phyloP scores from a whole-genome alignment of 2,797 vertebrate genomes.

The Tachyglossus aculeatus region DNA sequence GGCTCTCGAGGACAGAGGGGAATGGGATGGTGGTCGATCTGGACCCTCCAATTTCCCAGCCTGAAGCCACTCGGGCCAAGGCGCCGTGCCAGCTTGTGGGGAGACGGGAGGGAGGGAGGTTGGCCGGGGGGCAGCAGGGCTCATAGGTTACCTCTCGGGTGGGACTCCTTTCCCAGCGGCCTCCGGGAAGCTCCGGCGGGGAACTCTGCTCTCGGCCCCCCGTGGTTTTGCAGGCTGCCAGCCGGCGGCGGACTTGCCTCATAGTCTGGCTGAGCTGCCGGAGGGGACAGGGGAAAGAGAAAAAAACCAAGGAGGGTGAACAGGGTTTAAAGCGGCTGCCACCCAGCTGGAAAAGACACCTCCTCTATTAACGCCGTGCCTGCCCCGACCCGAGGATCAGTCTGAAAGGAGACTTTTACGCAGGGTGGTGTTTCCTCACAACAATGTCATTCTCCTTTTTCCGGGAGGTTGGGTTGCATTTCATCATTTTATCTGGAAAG shows the following conservation, averaged over 20 bases:
- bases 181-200: slow-evolving; percentile 70
- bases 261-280: slow-evolving; percentile 77
- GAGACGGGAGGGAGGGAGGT: no score
- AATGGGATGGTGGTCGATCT: no score
- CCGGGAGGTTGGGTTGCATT: background rate
- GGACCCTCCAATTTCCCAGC: no score
- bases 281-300: slow-evolving; percentile 19
- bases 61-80: no score
- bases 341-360: slow-evolving; percentile 41
- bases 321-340: slow-evolving; percentile 30
- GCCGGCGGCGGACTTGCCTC: slow-evolving; percentile 80
- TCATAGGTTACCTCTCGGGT: slow-evolving; percentile 79
- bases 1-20: no score
- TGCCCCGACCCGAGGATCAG: slow-evolving; percentile 13
- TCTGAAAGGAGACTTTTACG: background rate
- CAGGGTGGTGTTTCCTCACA: background rate
- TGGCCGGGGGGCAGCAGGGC: no score
- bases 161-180: slow-evolving; percentile 67
- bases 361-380: slow-evolving; percentile 10
- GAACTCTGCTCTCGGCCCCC: slow-evolving; percentile 46
- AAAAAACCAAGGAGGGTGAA: slow-evolving; percentile 38
- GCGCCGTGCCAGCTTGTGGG: no score
- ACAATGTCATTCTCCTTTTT: slow-evolving; percentile 8
- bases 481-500: background rate
- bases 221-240: slow-evolving; percentile 80